These are phyloP conservation scores for Teleogryllus occipitalis DNA, from an alignment of 1,140 invertebrate genomes.

Conservation along the genomic window DNA sequence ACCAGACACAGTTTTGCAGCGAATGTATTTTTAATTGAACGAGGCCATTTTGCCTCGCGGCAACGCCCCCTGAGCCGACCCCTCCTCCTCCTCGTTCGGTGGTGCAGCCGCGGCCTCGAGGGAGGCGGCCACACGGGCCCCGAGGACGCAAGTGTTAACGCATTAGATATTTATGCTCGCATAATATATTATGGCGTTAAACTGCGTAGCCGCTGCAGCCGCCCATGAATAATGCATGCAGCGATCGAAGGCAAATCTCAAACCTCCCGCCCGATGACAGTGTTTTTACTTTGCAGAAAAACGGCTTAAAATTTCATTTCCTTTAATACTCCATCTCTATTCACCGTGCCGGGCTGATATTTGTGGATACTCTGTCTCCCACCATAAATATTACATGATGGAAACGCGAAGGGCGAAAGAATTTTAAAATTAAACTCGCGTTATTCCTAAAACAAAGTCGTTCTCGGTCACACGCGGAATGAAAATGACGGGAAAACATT, in stretches of 20 bases:
- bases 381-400: background rate
- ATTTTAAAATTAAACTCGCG: background rate
- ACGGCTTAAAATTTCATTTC: background rate
- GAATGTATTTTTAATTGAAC: no score
- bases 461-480: no score
- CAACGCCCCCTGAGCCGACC: no score
- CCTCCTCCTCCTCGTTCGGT: no score
- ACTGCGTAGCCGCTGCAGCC: background rate
- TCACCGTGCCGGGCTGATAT: background rate
- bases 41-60: no score
- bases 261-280: background rate
- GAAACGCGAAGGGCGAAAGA: background rate
- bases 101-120: no score
- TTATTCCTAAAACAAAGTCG: no score
- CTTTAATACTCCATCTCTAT: constrained; percentile 5
- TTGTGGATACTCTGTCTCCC: background rate
- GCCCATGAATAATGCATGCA: background rate
- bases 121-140: no score
- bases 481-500: no score
- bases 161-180: background rate
- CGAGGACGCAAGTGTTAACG: no score
- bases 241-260: background rate
- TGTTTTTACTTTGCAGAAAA: background rate
- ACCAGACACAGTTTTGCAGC: no score
- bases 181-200: background rate